These are phyloP conservation scores for Coturnix japonica DNA, from an alignment of 2,113 vertebrate genomes.

Conservation along the genomic window DNA sequence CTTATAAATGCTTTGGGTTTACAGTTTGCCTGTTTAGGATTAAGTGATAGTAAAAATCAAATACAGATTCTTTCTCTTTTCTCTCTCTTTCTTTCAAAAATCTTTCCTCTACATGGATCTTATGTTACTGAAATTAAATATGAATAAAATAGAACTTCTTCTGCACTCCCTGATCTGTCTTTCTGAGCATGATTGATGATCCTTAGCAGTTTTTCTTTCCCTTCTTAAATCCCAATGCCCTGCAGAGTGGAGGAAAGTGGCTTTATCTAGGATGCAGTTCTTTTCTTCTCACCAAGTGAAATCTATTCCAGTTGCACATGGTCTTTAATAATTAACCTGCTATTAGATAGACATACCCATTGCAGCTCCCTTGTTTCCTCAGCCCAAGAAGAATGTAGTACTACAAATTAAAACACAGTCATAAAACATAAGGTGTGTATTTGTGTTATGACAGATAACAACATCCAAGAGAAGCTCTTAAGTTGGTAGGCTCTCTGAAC, in stretches of 20 bases:
- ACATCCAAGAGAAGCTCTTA: neutral
- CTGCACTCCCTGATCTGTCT: neutral
- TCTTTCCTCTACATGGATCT: neutral
- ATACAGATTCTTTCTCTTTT: neutral
- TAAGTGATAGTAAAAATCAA: neutral
- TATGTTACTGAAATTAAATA: neutral
- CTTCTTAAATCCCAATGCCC: neutral
- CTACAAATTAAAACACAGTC: neutral
- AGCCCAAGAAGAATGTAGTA: slow-evolving; percentile 3
- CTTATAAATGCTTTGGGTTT: neutral
- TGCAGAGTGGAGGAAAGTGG: neutral
- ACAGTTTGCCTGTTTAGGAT: neutral
- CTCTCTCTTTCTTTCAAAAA: neutral
- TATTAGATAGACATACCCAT: neutral
- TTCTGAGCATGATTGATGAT: neutral
- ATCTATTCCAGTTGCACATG: neutral
- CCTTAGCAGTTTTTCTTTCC: neutral
- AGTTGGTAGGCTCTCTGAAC: neutral
- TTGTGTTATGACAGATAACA: neutral
- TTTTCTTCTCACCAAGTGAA: neutral
- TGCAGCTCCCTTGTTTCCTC: slow-evolving; percentile 5
- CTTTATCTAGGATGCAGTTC: slow-evolving; percentile 9
- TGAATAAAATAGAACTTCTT: neutral
- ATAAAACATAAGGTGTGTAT: neutral
- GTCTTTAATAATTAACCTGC: slow-evolving; percentile 33